Base-by-base conservation (phyloP, 2,888 invertebrate genomes). In the Rhingia campestris region DNA sequence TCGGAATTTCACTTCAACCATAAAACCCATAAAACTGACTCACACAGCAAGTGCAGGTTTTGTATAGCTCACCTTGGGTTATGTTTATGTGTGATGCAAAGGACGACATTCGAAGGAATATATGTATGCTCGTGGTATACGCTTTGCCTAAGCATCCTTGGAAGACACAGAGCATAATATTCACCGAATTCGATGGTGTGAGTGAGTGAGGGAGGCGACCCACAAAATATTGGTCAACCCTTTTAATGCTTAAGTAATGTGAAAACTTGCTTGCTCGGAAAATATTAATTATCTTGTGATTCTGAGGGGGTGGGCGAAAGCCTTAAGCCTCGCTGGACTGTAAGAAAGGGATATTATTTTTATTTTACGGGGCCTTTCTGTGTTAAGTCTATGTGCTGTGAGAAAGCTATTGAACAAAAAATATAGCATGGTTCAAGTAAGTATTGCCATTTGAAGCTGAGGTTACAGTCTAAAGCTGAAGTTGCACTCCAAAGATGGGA, bases 11-110 rank as follows among this genome's bases (percentile, higher is more conserved):
- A 84, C 84, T 84, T 84, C 79, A 84, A 79, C 84, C 84, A 79
- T 84, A 84, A 79, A 84, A 79, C 84, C 82, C 84, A 84, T 84
- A 84, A 84, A 84, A 84, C 84, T 84, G 74, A 75, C 84, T 84
- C 84, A 74, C 69, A 74, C 80, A 84, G 79, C 74, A 72, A 84
- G 43, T 84, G 79, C 84, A 75, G 69, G 80, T 80, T 80, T 70
- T 66, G 49, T 84, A 75, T 41, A 39, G 59, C 79, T 79, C 82
- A 84, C 82, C 82, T 84, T 84, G 53, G 79, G 54, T 72, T 72
- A 35, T 45, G 67, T 49, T 14, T 33, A 35, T 6, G 56, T 12
- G 49, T 14, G 43, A 66, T 41, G 43, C 12, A 58, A 54, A 81
- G 58, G 63, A 79, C 72, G 33, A 79, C 79, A 66, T 66, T 72